Percentiles rank a stretch among this genome's conserved stretches.
phyloP scores from a whole-genome alignment of 2,888 invertebrate species.

The Marronus borbonicus region DNA sequence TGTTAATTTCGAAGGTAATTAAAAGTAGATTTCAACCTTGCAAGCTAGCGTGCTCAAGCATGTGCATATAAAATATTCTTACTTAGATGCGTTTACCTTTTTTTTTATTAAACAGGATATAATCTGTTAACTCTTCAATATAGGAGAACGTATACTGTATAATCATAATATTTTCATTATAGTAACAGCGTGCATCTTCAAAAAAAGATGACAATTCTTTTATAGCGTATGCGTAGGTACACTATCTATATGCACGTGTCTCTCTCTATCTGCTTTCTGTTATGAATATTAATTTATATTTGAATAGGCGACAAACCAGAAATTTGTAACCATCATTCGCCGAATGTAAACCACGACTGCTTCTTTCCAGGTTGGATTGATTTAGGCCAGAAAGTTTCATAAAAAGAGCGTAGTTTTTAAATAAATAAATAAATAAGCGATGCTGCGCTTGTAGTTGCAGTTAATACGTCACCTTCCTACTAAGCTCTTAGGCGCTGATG shows the following conservation, averaged over 20 bases:
- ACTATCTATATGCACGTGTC: conserved; percentile 8
- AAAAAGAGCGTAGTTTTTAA: conserved; percentile 15
- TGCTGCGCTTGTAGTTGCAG: neutral
- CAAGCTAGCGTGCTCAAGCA: too few relatives aligned
- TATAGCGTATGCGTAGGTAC: neutral
- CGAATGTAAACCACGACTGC: conserved; percentile 13
- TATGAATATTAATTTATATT: conserved; percentile 32
- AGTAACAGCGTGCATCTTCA: neutral
- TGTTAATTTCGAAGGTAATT: too few relatives aligned
- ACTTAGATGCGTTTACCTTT: too few relatives aligned
- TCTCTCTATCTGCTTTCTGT: conserved; percentile 33
- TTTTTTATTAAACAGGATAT: too few relatives aligned
- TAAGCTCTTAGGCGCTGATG: conserved; percentile 15
- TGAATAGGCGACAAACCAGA: conserved; percentile 23
- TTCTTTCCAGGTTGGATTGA: conserved; percentile 38
- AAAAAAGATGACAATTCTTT: conserved; percentile 3
- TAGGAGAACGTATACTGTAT: neutral
- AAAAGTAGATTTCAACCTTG: too few relatives aligned
- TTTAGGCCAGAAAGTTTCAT: conserved; percentile 35
- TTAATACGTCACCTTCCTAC: conserved; percentile 4
- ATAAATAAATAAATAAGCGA: neutral
- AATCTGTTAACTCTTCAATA: conserved; percentile 5
- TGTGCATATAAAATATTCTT: too few relatives aligned
- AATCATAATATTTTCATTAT: conserved; percentile 23
- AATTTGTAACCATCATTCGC: conserved; percentile 28